Conservation (phyloP, 2,113 vertebrate species). For the Prietella phreatophila region DNA sequence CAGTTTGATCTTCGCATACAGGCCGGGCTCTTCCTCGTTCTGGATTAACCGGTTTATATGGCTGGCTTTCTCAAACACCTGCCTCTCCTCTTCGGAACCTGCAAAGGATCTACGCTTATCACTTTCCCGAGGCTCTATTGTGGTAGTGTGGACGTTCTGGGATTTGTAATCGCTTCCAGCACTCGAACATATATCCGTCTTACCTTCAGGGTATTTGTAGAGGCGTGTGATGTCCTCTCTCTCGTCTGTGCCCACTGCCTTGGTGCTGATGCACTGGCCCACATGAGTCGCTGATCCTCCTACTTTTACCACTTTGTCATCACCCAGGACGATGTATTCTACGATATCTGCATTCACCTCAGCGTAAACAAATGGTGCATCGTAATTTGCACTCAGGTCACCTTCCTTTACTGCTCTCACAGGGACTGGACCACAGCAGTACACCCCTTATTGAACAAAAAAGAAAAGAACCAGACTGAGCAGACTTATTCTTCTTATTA, state of each 20-base stretch:
- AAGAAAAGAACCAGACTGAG: not conserved
- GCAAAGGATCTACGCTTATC: slow-evolving; percentile 22
- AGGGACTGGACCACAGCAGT: slow-evolving; percentile 84
- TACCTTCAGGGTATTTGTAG: slow-evolving; percentile 79
- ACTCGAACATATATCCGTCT: not conserved
- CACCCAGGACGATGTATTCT: slow-evolving; percentile 65
- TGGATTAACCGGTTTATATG: slow-evolving; percentile 67
- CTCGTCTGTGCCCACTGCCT: slow-evolving; percentile 77
- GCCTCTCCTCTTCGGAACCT: slow-evolving; percentile 83
- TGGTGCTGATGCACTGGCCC: slow-evolving; percentile 87
- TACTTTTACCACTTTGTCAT: slow-evolving; percentile 66
- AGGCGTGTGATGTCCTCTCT: slow-evolving; percentile 77
- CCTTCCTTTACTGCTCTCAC: slow-evolving; percentile 84
- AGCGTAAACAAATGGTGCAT: slow-evolving; percentile 83
- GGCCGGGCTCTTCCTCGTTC: slow-evolving; percentile 63
- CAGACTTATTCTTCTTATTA: not conserved
- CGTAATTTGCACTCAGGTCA: slow-evolving; percentile 78
- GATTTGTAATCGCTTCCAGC: not conserved
- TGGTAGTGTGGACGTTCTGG: not conserved
- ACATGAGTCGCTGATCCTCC: slow-evolving; percentile 63
- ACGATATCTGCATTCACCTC: slow-evolving; percentile 89
- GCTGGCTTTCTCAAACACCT: slow-evolving; percentile 74
- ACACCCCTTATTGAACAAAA: slow-evolving; percentile 70
- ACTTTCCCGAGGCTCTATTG: not conserved
- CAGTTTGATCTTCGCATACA: slow-evolving; percentile 80